Base-by-base conservation (phyloP, 2,113 vertebrate species). In the Rhombomys opimus region DNA sequence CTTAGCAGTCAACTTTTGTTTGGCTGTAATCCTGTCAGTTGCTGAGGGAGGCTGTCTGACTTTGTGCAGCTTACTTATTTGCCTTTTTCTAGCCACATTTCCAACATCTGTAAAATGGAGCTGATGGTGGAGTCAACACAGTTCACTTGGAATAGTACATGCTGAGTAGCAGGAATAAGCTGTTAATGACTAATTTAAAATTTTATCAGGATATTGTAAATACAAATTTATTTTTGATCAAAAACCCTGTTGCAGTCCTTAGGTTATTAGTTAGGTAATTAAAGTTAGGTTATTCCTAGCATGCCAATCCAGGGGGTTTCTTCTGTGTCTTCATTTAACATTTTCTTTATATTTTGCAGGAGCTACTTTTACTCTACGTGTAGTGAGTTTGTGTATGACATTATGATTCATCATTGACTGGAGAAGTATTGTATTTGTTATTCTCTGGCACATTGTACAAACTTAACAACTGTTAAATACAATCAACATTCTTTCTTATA, bases 21-120 rank as follows among this genome's bases (percentile, higher is more conserved):
- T 82, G 20, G 4, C 95, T 52, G 50, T 78, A 38, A 65, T 17
- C 13, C 25, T 63, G 15, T 76, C 18, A 91, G 52, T n/a, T 59
- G 23, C 9, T 15, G 52, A 68, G 7, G 5, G 18, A 25, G 80
- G 2, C 50, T 46, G 8, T 25, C 10, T 75, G 18, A 20, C 32
- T 54, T 14, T 22, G 4, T 7, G 57, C 8, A 91, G 84, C 23
- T 95, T 59, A 35, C 15, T 95, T 59, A 35, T 8, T 96, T 80
- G 15, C 1, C 54, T 46, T 63, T 95, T 59, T n/a, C 17, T 84
- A 59, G 54, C 7, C 67, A 87, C 50, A 67, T 23, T 78, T 57
- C 95, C 22, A 54, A 22, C n/a, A 88, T 93, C 52, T 92, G 5
- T 93, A 87, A 96, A 93, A 81, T 94, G 88, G 72, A 15, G 4